phyloP scores from a whole-genome alignment of 1,140 invertebrate genomes.

The Dreissena rostriformis region DNA sequence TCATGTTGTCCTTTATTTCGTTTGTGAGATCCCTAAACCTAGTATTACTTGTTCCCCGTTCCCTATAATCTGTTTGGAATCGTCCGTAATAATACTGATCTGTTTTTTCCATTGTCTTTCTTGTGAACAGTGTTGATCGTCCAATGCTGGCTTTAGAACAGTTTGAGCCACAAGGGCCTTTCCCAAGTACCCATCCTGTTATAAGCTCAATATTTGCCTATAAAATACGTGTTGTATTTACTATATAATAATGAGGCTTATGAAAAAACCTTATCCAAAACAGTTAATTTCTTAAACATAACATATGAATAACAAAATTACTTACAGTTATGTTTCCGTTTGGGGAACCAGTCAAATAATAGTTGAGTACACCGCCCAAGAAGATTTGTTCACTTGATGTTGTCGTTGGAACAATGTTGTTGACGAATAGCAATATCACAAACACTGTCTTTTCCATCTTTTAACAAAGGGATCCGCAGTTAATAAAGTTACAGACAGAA shows the following conservation, averaged over 20 bases:
- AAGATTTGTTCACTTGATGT: too few species aligned
- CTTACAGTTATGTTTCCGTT: too few species aligned
- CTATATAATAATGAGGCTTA: not conserved
- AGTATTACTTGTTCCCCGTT: too few species aligned
- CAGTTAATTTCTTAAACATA: too few species aligned
- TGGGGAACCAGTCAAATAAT: too few species aligned
- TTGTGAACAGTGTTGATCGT: not conserved
- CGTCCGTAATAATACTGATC: not conserved
- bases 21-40: not conserved
- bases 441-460: too few species aligned
- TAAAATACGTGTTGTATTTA: not conserved
- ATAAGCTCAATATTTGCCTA: conserved; percentile 17
- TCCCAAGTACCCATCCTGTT: conserved; percentile 16
- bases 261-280: not conserved
- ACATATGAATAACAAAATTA: too few species aligned
- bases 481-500: too few species aligned
- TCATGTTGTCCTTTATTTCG: not conserved
- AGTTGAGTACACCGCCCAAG: too few species aligned
- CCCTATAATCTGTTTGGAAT: not conserved
- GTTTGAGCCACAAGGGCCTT: conserved; percentile 13
- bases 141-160: not conserved
- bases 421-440: too few species aligned
- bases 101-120: not conserved
- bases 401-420: too few species aligned
- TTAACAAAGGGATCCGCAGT: too few species aligned